Percentiles rank a stretch among this genome's conserved stretches.
Conservation (phyloP, 2,888 invertebrate species). For the Chelonus formosanus region DNA sequence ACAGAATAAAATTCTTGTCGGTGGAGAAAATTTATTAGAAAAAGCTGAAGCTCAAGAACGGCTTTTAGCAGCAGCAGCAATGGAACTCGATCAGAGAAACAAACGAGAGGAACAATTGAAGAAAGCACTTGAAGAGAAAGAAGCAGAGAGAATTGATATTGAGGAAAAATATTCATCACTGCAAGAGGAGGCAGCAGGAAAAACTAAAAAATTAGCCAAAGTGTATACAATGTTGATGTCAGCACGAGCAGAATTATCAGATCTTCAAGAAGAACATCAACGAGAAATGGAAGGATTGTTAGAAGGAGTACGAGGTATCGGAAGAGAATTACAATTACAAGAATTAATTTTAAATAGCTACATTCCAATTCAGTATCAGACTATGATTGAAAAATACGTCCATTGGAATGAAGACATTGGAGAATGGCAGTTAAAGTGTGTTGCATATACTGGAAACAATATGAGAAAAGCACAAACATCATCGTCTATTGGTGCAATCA, state of each 20-base stretch:
- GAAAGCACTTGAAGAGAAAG: constrained; percentile 85
- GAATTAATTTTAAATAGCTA: constrained; percentile 91
- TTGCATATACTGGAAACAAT: constrained; percentile 99
- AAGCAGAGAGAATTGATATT: constrained; percentile 91
- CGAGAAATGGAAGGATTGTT: constrained; percentile 95
- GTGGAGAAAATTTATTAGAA: constrained; percentile 97
- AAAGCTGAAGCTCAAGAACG: constrained; percentile 94
- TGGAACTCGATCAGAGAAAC: constrained; percentile 81
- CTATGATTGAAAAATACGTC: constrained; percentile 88
- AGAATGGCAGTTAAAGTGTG: constrained; percentile 97
- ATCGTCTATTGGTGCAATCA: constrained; percentile 52
- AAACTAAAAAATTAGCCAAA: constrained; percentile 91
- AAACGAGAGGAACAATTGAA: constrained; percentile 83
- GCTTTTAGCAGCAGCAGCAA: constrained; percentile 86
- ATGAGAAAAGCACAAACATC: constrained; percentile 78
- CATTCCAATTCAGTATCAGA: constrained; percentile 93
- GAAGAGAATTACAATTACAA: constrained; percentile 89
- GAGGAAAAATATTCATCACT: constrained; percentile 94
- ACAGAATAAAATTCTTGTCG: constrained; percentile 95
- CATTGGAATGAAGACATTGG: constrained; percentile 99
- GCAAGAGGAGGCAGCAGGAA: constrained; percentile 93
- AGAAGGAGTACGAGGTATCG: constrained; percentile 90
- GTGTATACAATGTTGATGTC: constrained; percentile 88
- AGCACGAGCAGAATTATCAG: constrained; percentile 83
- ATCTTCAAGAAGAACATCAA: constrained; percentile 93